Evolutionary conservation across 37 sponge, comb jelly and placozoan species (phyloP), one percentile per base, ranked within the genome.

Genomic region (Mnemiopsis leidyi): DNA sequence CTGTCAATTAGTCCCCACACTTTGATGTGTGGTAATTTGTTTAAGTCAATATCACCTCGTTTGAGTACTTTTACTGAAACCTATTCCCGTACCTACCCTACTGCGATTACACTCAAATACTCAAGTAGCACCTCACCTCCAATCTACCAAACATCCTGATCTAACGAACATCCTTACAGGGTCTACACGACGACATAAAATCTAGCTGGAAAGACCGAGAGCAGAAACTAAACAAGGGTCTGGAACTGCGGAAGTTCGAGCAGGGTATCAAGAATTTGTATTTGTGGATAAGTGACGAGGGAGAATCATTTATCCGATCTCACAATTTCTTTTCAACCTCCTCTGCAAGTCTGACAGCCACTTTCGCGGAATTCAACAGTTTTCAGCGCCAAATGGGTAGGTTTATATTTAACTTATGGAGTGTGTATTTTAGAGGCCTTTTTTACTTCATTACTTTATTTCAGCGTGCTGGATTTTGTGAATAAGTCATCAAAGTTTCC

Each of bases 351-450:
- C 82, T 79, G 36, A 79, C 82, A 0, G 36, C 82, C 21, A 79
- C 21, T 1, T 79, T 79, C 82, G 82, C 82, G 33, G 82, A 79
- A 7, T 79, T 79, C 36, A 79, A 79, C 38, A 79, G 37, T 35
- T 79, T 79, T 79, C 82, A 79, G 82, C 33, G 82, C 7, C 82
- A 79, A 79, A 79, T 79, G 35, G 82, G 82, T 79, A 33, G 9
- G 82, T 69, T 3, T 21, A 61, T 21, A 18, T 61, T 61, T 61
- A 61, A 9, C 9, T n/a, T n/a, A n/a, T n/a, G n/a, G n/a, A n/a
- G n/a, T n/a, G n/a, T n/a, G n/a, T n/a, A n/a, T n/a, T n/a, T n/a
- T n/a, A n/a, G n/a, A n/a, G n/a, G n/a, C n/a, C n/a, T n/a, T n/a
- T n/a, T n/a, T n/a, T n/a, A n/a, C n/a, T n/a, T n/a, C n/a, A n/a